Percentiles rank a stretch among this genome's conserved stretches.
These are phyloP conservation scores for Leucoraja ocellata DNA, from an alignment of 2,797 vertebrate genomes.

Conservation along the genomic window DNA sequence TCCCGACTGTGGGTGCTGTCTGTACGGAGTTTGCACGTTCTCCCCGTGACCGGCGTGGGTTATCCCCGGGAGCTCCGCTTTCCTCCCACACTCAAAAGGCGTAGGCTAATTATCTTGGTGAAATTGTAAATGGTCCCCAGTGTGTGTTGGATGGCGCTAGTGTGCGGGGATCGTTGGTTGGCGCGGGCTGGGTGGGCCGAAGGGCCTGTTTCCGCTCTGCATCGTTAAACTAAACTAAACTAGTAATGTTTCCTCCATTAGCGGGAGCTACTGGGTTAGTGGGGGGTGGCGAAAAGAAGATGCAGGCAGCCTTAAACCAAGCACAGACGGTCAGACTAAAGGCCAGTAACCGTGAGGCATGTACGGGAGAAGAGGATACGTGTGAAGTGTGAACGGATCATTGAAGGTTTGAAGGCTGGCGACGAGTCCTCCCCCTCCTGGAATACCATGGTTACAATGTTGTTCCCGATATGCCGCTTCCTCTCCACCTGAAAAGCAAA, in stretches of 20 bases:
- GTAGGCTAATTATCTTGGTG: too few relatives aligned
- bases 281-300: background rate
- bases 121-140: too few relatives aligned
- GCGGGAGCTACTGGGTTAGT: background rate
- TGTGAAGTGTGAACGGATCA: conserved; percentile 98
- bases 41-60: too few relatives aligned
- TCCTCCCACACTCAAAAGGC: too few relatives aligned
- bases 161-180: too few relatives aligned
- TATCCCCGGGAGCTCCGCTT: too few relatives aligned
- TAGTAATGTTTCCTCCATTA: background rate
- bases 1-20: too few relatives aligned
- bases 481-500: conserved; percentile 78
- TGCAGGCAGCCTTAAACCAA: background rate
- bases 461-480: conserved; percentile 94
- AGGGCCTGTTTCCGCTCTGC: too few relatives aligned
- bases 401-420: conserved; percentile 90
- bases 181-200: too few relatives aligned
- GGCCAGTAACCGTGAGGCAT: background rate
- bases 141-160: too few relatives aligned
- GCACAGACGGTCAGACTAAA: background rate
- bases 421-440: conserved; percentile 92
- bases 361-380: conserved; percentile 73
- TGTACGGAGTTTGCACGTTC: too few relatives aligned
- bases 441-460: conserved; percentile 96
- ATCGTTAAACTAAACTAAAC: too few relatives aligned